Base-by-base conservation (phyloP, 2,797 vertebrate species). In the Pipistrellus pipistrellus region DNA sequence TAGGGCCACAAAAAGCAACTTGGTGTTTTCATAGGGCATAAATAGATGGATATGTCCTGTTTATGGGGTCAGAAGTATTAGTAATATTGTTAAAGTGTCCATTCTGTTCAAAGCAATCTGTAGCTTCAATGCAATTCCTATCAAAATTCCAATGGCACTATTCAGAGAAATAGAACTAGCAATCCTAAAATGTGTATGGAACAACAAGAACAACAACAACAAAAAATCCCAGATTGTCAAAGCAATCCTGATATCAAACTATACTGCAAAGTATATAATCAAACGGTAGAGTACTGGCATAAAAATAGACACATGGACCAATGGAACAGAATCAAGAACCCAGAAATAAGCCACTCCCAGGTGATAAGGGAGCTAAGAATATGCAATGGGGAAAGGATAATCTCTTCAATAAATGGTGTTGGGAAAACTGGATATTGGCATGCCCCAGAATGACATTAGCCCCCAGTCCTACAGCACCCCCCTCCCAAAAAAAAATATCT, bases 111-210 rank as follows among this genome's bases (percentile, higher is more conserved):
- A 69, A 80, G 21, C 51, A 69, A 80, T 46, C 62, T 46, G 77
- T 38, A 88, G 30, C 44, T 27, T 55, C 64, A 71, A 14, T 57
- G 38, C 7, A 69, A 80, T 46, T 25, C 14, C 64, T 44, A 57
- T 32, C 20, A 69, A 89, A 57, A 69, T 44, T 57, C 51, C 64
- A 80, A 57, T 71, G 13, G 51, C 20, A 46, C 25, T 89, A 57
- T 89, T 46, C 64, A 71, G 27, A 71, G 48, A 80, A 57, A 89
- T 27, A 57, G 38, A 71, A 80, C 51, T 38, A 73, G 17, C 7
- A 44, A 80, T 80, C 14, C 21, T 80, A 80, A 68, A 80, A 89
- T 71, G 46, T 35, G 51, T 57, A 89, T 71, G 64, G n/a, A 89
- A 80, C 20, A 41, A 41, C 38, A 41, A 41, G 5, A 41, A 41